phyloP scores from a whole-genome alignment of 1,140 invertebrate species.

The Steinernema khuongi region DNA sequence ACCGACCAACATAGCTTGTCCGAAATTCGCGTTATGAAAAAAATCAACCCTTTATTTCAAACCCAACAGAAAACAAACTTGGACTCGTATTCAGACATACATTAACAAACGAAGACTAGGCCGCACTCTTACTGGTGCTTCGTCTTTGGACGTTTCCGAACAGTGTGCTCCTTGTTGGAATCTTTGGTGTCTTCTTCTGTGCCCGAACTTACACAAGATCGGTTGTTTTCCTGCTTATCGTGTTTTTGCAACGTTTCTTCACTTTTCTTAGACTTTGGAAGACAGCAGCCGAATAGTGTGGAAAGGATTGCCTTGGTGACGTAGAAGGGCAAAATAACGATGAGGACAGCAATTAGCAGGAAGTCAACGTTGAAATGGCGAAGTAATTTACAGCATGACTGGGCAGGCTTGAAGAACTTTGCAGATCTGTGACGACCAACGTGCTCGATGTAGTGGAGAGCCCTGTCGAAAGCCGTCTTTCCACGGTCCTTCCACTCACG shows the following conservation, averaged over 20 bases:
- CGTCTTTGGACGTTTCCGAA: too few relatives aligned
- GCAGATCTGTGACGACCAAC: slow-evolving; percentile 45
- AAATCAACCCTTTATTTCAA: too few relatives aligned
- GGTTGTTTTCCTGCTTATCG: too few relatives aligned
- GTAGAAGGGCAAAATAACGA: neutral
- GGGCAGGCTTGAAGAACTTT: slow-evolving; percentile 31
- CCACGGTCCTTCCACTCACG: slow-evolving; percentile 41
- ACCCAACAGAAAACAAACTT: too few relatives aligned
- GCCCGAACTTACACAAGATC: too few relatives aligned
- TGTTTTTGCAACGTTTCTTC: neutral
- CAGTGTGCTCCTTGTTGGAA: too few relatives aligned
- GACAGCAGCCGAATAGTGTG: neutral
- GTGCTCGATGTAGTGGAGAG: slow-evolving; percentile 49
- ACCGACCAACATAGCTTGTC: too few relatives aligned
- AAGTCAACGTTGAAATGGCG: neutral
- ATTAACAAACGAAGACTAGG: too few relatives aligned
- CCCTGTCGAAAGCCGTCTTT: slow-evolving; percentile 43
- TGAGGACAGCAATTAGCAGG: neutral
- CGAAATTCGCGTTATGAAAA: too few relatives aligned
- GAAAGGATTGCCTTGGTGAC: neutral
- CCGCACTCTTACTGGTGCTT: too few relatives aligned
- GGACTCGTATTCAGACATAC: too few relatives aligned
- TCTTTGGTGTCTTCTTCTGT: too few relatives aligned
- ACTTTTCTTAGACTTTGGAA: neutral
- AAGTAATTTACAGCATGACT: neutral